Evolutionary conservation across 2,888 invertebrate genomes (phyloP), one percentile per base, ranked within the genome.

Genomic region (Apamea sordens): DNA sequence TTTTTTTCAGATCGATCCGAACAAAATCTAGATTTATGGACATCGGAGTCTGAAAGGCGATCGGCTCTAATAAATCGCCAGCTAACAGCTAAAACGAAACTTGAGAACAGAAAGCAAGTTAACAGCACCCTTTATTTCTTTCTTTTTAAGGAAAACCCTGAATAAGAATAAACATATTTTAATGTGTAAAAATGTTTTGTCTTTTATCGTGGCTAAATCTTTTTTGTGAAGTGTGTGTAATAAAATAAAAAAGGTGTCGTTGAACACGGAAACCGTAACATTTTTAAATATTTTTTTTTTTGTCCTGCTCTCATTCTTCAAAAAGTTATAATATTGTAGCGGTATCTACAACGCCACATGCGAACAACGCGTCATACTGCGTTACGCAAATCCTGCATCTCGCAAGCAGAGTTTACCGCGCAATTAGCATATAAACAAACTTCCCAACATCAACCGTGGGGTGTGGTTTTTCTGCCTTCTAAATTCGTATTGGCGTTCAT

Each of bases 11-110:
- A 47, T 24, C 15, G 0, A 15, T 75, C 63, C 28, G 36, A 65
- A 73, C 36, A 47, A 79, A 83, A 76, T 74, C 71, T 61, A 64
- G 64, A 86, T 78, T 79, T 77, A 86, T 85, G 73, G 86, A n/a
- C 68, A 85, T 59, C 85, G 56, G 73, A 76, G 74, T 73, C 76
- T 76, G 67, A 85, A 87, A 81, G 56, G 79, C 78, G 78, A 88
- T 85, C 78, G 72, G 10, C 36, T 75, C 56, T 82, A 85, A 86
- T 88, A 86, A 88, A 86, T 86, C 74, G 76, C 80, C 47, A 21
- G 73, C 72, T 68, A 85, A 86, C 82, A 87, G 80, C 82, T 80
- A 80, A 87, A 86, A 80, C 85, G 69, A 85, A 82, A 85, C 85
- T 85, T 69, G 64, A 76, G 77, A 87, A 77, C 72, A 70, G 44